phyloP scores from a whole-genome alignment of 2,113 vertebrate species.

The Gymnobelideus leadbeateri region DNA sequence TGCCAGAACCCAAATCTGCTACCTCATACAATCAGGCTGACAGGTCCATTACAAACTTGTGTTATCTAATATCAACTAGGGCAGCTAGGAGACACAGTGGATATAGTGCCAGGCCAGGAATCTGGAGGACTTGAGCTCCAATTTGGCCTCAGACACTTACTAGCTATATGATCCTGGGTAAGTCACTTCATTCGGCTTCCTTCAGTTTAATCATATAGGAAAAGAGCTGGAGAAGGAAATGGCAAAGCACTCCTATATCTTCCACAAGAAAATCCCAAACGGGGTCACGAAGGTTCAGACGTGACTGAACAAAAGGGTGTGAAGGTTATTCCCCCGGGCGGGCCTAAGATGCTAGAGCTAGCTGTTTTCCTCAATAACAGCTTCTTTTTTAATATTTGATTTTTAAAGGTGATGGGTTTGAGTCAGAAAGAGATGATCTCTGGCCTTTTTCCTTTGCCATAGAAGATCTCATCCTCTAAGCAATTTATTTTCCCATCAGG shows the following conservation, averaged over 20 bases:
- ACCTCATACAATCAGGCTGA: background rate
- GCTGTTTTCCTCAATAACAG: background rate
- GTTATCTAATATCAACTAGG: no score
- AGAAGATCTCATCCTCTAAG: slow-evolving; percentile 22
- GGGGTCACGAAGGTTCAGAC: no score
- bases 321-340: background rate
- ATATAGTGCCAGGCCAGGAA: background rate
- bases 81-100: no score
- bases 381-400: slow-evolving; percentile 28
- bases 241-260: background rate
- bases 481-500: background rate
- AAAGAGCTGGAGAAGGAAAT: background rate
- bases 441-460: slow-evolving; percentile 22
- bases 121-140: background rate
- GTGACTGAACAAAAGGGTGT: background rate
- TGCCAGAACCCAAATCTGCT: background rate
- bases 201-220: background rate
- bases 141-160: background rate
- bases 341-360: background rate
- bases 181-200: background rate
- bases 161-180: background rate
- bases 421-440: background rate
- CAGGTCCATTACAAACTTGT: no score
- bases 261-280: background rate
- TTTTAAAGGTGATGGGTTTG: background rate